Conservation (phyloP, 2,113 vertebrate species). For the Podarcis cretensis region DNA sequence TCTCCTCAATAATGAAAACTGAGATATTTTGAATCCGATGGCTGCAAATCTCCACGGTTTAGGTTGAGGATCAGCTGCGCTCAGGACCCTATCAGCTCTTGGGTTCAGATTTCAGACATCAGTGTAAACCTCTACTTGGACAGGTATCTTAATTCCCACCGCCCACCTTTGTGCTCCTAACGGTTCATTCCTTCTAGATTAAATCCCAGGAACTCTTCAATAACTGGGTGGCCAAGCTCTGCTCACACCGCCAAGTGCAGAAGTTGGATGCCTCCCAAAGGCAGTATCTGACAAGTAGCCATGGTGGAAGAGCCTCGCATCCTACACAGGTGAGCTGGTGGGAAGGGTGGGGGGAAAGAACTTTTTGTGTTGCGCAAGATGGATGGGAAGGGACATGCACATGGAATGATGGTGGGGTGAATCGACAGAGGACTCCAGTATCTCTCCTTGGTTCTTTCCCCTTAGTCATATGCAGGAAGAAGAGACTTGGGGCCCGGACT, state of each 20-base stretch:
- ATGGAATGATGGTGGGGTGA: too few species aligned
- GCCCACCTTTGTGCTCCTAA: accelerated
- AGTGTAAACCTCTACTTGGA: neutral
- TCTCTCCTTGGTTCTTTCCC: neutral
- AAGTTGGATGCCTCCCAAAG: slow-evolving; percentile 73
- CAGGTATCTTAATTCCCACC: neutral
- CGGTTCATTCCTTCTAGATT: slow-evolving; percentile 71
- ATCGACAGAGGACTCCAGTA: neutral
- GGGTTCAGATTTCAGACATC: neutral
- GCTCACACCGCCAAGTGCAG: slow-evolving; percentile 83
- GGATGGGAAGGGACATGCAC: too few species aligned
- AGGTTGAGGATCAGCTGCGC: neutral
- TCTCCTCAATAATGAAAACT: neutral
- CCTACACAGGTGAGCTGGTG: slow-evolving; percentile 6
- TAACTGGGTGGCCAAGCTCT: slow-evolving; percentile 91
- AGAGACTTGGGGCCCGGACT: neutral
- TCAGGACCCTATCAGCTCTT: neutral
- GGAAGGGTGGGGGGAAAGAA: neutral
- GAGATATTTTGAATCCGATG: neutral
- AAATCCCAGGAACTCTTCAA: slow-evolving; percentile 88
- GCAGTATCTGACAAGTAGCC: neutral
- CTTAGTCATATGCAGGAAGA: neutral
- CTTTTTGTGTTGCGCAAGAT: neutral
- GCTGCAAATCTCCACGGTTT: neutral
- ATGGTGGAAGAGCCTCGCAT: neutral